A percentile compares a stretch with the other conserved stretches of the same genome.
phyloP scores from a whole-genome alignment of 1,140 invertebrate species.

The Procambarus clarkii region DNA sequence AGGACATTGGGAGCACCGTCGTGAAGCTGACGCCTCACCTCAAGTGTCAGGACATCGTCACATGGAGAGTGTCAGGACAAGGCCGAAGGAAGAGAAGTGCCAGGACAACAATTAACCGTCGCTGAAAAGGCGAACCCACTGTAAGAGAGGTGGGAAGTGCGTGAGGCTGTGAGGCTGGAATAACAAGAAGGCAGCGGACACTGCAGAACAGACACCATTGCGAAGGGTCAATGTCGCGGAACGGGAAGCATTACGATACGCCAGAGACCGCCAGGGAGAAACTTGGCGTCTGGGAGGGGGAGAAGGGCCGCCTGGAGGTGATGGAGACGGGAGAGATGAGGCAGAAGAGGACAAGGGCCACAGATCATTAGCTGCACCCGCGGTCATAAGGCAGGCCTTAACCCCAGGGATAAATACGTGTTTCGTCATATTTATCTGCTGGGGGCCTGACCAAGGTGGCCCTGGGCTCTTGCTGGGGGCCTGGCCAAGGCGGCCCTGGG shows the following conservation, averaged over 20 bases:
- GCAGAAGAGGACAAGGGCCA: neutral
- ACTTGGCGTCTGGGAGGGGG: neutral
- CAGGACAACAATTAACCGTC: too few species aligned
- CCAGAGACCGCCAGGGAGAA: neutral
- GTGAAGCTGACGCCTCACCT: too few species aligned
- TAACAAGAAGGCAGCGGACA: neutral
- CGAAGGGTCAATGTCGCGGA: neutral
- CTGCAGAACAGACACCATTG: neutral
- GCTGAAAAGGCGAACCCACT: too few species aligned
- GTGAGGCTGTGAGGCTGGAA: neutral
- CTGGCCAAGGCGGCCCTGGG: neutral
- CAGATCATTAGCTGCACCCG: neutral
- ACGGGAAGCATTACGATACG: neutral
- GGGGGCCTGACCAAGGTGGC: neutral
- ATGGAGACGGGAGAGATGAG: neutral
- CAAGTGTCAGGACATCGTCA: too few species aligned
- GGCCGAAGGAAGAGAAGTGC: too few species aligned
- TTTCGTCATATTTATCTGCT: neutral
- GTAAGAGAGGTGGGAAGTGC: too few species aligned
- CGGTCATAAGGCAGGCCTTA: neutral
- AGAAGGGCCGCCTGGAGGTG: neutral
- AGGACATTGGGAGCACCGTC: too few species aligned
- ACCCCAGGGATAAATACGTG: neutral
- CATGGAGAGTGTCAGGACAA: too few species aligned
- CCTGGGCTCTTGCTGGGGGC: neutral